These are phyloP conservation scores for Sparidentex hasta DNA, from an alignment of 2,797 vertebrate genomes.

Conservation along the genomic window DNA sequence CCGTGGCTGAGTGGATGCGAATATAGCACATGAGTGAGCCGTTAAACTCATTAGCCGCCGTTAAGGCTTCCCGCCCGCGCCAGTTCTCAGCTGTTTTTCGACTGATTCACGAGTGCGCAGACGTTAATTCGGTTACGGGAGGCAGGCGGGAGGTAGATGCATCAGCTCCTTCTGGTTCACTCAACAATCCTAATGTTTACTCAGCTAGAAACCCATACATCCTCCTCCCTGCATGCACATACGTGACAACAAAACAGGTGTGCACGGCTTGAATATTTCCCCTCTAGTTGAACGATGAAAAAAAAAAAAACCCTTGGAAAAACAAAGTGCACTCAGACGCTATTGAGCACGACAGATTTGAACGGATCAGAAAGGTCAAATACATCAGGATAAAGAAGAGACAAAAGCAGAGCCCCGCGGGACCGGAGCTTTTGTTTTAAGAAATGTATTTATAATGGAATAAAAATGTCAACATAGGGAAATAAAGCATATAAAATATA, in stretches of 20 bases:
- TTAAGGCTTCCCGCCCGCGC: constrained; percentile 54
- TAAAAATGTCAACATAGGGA: constrained; percentile 79
- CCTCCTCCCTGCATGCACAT: constrained; percentile 22
- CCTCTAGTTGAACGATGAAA: constrained; percentile 27
- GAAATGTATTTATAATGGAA: constrained; percentile 76
- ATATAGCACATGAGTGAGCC: constrained; percentile 58
- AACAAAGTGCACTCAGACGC: constrained; percentile 44
- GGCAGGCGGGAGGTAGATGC: constrained; percentile 55
- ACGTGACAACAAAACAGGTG: constrained; percentile 53
- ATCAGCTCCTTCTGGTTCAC: constrained; percentile 46
- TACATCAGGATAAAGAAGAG: constrained; percentile 49
- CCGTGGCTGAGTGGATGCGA: constrained; percentile 33
- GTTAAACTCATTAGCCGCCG: constrained; percentile 72
- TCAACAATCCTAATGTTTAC: constrained; percentile 44
- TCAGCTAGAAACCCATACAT: constrained; percentile 41
- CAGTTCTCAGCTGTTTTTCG: constrained; percentile 49
- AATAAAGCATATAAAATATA: constrained; percentile 76
- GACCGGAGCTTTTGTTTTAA: constrained; percentile 58
- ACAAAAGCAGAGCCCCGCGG: constrained; percentile 53
- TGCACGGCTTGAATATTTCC: constrained; percentile 31
- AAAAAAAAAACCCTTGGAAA: constrained; percentile 40
- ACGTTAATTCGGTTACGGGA: constrained; percentile 48
- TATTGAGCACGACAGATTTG: constrained; percentile 50
- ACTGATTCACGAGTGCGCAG: constrained; percentile 45
- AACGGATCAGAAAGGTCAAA: constrained; percentile 61